Percentiles rank a stretch among this genome's conserved stretches.
Evolutionary conservation across 2,888 invertebrate species (phyloP).

Genomic region (Unio pictorum): DNA sequence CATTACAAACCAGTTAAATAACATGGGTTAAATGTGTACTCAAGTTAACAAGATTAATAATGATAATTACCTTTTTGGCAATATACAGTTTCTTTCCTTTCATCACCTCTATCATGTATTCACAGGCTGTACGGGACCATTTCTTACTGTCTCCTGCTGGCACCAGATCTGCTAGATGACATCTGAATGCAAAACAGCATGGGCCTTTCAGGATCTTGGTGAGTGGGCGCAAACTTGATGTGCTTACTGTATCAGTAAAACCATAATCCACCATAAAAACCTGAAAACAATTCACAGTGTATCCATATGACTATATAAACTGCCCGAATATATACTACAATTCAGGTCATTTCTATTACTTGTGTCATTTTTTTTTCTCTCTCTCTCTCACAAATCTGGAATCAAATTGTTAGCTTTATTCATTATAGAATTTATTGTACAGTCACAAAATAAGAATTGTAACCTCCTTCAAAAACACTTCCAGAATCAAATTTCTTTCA

Average conservation of each 20-base stretch:
- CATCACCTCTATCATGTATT: slow-evolving; percentile 51
- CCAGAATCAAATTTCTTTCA: no score
- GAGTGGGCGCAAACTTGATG: slow-evolving; percentile 74
- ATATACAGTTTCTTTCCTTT: slow-evolving; percentile 37
- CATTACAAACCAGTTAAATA: no score
- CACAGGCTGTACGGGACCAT: slow-evolving; percentile 67
- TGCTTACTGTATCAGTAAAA: slow-evolving; percentile 73
- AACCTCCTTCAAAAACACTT: no score
- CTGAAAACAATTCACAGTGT: slow-evolving; percentile 41
- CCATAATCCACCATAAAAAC: slow-evolving; percentile 82
- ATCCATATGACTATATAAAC: not conserved
- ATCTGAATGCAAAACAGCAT: slow-evolving; percentile 77
- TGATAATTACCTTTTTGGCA: slow-evolving; percentile 39
- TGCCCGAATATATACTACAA: not conserved
- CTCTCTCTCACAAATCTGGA: not conserved
- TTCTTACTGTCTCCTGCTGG: slow-evolving; percentile 76
- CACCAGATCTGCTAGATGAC: slow-evolving; percentile 80
- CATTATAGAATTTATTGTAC: no score
- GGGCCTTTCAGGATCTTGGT: slow-evolving; percentile 74
- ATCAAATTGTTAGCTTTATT: no score
- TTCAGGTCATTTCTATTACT: not conserved
- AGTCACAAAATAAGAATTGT: no score
- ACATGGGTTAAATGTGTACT: no score
- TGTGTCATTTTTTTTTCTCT: not conserved
- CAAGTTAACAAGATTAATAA: not conserved